Percentiles rank a stretch among this genome's conserved stretches.
phyloP scores from a whole-genome alignment of 2,113 vertebrate species.

The Crotophaga sulcirostris region DNA sequence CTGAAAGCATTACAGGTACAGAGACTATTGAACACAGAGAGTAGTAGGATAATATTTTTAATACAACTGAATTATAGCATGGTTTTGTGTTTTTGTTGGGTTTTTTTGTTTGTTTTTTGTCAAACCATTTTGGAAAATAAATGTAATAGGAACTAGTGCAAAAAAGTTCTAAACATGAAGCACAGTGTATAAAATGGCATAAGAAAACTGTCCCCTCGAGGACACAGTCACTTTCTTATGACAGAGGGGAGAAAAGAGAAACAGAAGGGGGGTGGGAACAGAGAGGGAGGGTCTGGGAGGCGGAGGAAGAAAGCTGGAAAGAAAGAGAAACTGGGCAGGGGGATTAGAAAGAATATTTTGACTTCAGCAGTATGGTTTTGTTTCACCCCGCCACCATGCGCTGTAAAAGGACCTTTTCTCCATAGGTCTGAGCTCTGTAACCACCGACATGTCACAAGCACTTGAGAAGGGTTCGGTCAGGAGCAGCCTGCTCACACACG shows the following conservation, averaged over 20 bases:
- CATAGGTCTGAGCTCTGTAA: slow-evolving; percentile 30
- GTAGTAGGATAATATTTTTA: slow-evolving; percentile 80
- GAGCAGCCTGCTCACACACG: slow-evolving; percentile 32
- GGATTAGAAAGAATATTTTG: slow-evolving; percentile 56
- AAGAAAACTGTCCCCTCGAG: slow-evolving; percentile 77
- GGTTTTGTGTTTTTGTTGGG: slow-evolving; percentile 56
- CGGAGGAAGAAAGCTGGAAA: slow-evolving; percentile 41
- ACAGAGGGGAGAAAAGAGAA: slow-evolving; percentile 61
- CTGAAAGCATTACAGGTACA: slow-evolving; percentile 83
- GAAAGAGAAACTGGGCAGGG: slow-evolving; percentile 37
- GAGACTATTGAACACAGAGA: slow-evolving; percentile 84
- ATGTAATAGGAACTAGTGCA: slow-evolving; percentile 84
- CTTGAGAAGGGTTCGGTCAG: slow-evolving; percentile 71
- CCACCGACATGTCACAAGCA: slow-evolving; percentile 43
- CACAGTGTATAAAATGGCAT: slow-evolving; percentile 85
- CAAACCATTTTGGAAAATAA: slow-evolving; percentile 79
- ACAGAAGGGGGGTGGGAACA: slow-evolving; percentile 53
- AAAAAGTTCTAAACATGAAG: slow-evolving; percentile 84
- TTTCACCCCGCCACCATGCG: slow-evolving; percentile 23
- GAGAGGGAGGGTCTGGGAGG: slow-evolving; percentile 10
- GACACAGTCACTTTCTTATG: slow-evolving; percentile 74
- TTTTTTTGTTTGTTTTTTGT: slow-evolving; percentile 65
- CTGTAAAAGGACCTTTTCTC: slow-evolving; percentile 25
- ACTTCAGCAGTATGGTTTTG: slow-evolving; percentile 48
- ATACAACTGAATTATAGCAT: slow-evolving; percentile 83